Base-by-base conservation (phyloP, 2,888 invertebrate genomes). In the Ophraella communa region DNA sequence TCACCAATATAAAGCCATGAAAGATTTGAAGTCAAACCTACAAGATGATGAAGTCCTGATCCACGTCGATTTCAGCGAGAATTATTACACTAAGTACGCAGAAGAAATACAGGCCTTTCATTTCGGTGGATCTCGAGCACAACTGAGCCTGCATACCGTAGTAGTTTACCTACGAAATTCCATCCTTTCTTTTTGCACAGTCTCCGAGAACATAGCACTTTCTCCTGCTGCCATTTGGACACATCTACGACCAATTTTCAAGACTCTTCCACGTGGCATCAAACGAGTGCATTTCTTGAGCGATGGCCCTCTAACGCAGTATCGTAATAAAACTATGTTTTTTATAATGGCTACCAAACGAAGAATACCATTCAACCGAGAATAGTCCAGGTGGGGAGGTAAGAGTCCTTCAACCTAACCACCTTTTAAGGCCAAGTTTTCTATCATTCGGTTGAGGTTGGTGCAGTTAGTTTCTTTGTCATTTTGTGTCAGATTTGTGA, bases 271-370 rank as follows among this genome's bases (percentile, higher is more conserved):
- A 71, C 14, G 66, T 56, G 65, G 63, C 42, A 70, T 78, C 56
- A 52, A 76, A 66, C 69, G 69, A 45, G 52, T 74, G 20, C 78
- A 79, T 60, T 80, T 79, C 71, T 59, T 78, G 17, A 78, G 75
- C 45, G 77, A 80, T 69, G 70, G 77, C 52, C 78, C 77, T 49
- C 76, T 76, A 23, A 59, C 51, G 5, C 24, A 39, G 10, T 52
- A 52, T 14, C 11, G 27, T 5, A 52, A 52, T 52, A 33, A 24
- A 33, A 33, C 14, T 1, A 53, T 53, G 33, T 53, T 53, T 53
- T 33, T 23, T 30, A 17, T 59, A 11, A 58, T 80, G 57, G 75
- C 49, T 35, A 75, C 69, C 65, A 73, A 72, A 68, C 27, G n/a
- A n/a, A n/a, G n/a, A n/a, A n/a, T n/a, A n/a, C n/a, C n/a, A n/a